phyloP scores from a whole-genome alignment of 2,113 vertebrate genomes.

The cattle (Bos taurus) region DNA sequence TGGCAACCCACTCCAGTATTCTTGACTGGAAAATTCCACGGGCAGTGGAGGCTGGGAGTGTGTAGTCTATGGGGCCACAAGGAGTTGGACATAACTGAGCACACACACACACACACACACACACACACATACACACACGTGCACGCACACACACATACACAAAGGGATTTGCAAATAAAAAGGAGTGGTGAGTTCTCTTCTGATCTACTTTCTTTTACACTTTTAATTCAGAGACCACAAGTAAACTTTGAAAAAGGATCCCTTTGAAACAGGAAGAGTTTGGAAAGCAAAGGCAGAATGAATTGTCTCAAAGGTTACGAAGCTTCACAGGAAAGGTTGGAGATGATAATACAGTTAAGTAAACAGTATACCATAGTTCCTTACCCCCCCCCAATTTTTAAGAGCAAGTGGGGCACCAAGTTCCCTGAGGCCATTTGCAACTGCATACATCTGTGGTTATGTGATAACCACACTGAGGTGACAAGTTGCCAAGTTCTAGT shows the following conservation, averaged over 20 bases:
- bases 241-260: no score
- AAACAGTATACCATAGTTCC: accelerated
- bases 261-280: background rate
- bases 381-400: background rate
- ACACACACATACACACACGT: no score
- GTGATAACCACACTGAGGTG: background rate
- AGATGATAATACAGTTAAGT: background rate
- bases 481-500: background rate
- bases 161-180: background rate
- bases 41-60: background rate
- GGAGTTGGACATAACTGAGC: background rate
- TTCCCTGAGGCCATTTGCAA: background rate
- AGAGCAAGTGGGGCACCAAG: background rate
- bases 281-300: background rate
- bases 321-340: background rate
- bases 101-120: no score
- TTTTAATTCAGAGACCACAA: background rate
- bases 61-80: background rate
- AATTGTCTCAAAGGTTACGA: background rate
- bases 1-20: background rate
- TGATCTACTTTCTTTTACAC: accelerated
- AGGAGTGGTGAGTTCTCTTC: background rate
- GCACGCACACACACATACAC: no score
- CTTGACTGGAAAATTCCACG: background rate
- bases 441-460: background rate